phyloP scores from a whole-genome alignment of 2,888 invertebrate species.

The Apocheima hispidaria region DNA sequence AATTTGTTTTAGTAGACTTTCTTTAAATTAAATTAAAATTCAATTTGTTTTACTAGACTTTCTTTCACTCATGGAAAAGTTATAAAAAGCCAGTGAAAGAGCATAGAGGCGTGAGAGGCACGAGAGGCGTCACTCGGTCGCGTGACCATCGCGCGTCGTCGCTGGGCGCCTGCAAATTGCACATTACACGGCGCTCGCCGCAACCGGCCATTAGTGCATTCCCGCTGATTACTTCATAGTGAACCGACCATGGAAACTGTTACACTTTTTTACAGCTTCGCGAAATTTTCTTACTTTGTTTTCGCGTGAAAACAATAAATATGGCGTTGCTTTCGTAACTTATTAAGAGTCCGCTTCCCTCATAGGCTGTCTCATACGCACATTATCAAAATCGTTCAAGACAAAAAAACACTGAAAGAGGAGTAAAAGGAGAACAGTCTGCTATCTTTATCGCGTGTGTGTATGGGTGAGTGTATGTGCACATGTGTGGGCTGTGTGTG shows the following conservation, averaged over 20 bases:
- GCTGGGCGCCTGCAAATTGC: slow-evolving; percentile 77
- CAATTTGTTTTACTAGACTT: neutral
- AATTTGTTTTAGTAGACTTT: too few species aligned
- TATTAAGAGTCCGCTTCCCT: too few species aligned
- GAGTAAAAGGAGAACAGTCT: too few species aligned
- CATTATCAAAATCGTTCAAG: too few species aligned
- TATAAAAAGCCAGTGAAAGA: slow-evolving; percentile 32
- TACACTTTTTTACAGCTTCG: slow-evolving; percentile 66
- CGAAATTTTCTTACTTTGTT: slow-evolving; percentile 53
- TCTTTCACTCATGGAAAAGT: slow-evolving; percentile 5
- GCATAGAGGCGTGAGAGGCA: slow-evolving; percentile 36
- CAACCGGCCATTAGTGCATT: slow-evolving; percentile 82
- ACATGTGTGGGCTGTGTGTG: too few species aligned
- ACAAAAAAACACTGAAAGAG: too few species aligned
- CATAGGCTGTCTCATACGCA: too few species aligned
- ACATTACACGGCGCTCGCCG: slow-evolving; percentile 76
- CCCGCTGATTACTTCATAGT: slow-evolving; percentile 80
- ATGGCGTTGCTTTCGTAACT: slow-evolving; percentile 24
- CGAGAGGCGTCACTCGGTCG: slow-evolving; percentile 62
- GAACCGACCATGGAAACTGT: slow-evolving; percentile 76
- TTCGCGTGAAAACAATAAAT: slow-evolving; percentile 46
- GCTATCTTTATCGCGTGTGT: too few species aligned
- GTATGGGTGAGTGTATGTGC: too few species aligned
- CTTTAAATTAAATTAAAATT: too few species aligned
- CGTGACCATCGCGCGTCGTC: slow-evolving; percentile 73